Evolutionary conservation across 1,140 invertebrate species (phyloP), one percentile per base, ranked within the genome.

Genomic region (Drosophila pallidifrons): DNA sequence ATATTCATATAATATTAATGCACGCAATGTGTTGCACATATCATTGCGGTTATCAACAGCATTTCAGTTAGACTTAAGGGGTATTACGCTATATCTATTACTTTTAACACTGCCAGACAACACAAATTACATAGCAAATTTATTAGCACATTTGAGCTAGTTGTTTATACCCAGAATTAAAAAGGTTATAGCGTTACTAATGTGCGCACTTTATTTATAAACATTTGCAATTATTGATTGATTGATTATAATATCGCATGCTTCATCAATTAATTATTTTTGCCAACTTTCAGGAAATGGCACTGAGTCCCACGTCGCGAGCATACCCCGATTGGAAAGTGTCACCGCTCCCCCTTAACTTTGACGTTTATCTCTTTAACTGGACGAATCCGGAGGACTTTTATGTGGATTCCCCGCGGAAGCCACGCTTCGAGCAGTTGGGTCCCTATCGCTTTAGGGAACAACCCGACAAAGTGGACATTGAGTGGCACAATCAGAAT

Each of bases 401-500:
- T 38, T 90, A 92, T 1, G 81, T 93, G 30, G 72, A 87, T 10
- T 83, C 79, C 0, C 73, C 70, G 0, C 92, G 92, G 1, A 96
- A 96, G 81, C 96, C 96, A 3, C 93, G 94, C 3, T 95, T 96
- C 64, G 92, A 94, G 45, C 94, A 96, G 93, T 89, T 96, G 51
- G 96, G 96, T 54, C 97, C 97, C 0, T 97, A 97, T 86, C 93
- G 94, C n/a, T 96, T 93, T 87, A 95, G 94, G n/a, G 96, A 97
- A 92, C 93, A 93, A 4, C 94, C 95, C 49, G 93, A 95, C 59
- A 96, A 97, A 82, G 95, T 96, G 0, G 94, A 97, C 79, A 94
- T 97, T 16, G 94, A 93, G 0, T 97, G 95, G 93, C 93, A 96
- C 79, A 93, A 94, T 13, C 92, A 94, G 49, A 98, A 99, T 92